These are phyloP conservation scores for Plecotus auritus DNA, from an alignment of 2,113 vertebrate species.

Conservation along the genomic window DNA sequence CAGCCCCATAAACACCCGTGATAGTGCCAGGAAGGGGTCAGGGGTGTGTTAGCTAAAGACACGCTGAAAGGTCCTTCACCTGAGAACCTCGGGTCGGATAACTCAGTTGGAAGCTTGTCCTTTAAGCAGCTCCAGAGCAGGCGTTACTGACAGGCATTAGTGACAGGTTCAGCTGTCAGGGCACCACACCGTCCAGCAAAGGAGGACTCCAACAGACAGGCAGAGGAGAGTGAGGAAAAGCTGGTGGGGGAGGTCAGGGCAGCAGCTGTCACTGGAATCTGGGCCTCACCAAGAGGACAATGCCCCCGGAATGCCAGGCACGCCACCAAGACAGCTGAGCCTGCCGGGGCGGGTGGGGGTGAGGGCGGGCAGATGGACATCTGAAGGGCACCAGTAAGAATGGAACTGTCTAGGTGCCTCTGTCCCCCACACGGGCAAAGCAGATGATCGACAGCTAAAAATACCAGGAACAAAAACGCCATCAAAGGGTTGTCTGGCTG, in stretches of 20 bases:
- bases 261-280: constrained; percentile 75
- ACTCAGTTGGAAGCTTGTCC: not conserved
- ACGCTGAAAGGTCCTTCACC: constrained; percentile 61
- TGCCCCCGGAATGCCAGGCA: constrained; percentile 32
- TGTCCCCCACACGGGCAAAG: not conserved
- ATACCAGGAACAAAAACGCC: constrained; percentile 32
- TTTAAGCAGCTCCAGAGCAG: constrained; percentile 77
- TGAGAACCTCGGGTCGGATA: not conserved
- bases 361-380: not conserved
- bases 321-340: constrained; percentile 72
- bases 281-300: constrained; percentile 62
- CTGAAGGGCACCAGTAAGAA: constrained; percentile 34
- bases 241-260: not conserved
- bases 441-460: constrained; percentile 59
- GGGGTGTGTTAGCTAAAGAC: not conserved
- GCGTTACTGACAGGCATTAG: not conserved
- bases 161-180: not conserved
- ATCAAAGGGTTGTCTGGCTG: not conserved
- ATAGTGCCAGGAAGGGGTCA: fast-evolving
- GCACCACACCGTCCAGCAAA: not conserved
- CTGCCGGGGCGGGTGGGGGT: not conserved
- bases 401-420: not conserved
- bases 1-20: not conserved
- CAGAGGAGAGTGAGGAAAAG: not conserved
- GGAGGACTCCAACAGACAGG: not conserved